Evolutionary conservation across 2,113 vertebrate genomes (phyloP), one percentile per base, ranked within the genome.

Genomic region (Ranitomeya imitator): DNA sequence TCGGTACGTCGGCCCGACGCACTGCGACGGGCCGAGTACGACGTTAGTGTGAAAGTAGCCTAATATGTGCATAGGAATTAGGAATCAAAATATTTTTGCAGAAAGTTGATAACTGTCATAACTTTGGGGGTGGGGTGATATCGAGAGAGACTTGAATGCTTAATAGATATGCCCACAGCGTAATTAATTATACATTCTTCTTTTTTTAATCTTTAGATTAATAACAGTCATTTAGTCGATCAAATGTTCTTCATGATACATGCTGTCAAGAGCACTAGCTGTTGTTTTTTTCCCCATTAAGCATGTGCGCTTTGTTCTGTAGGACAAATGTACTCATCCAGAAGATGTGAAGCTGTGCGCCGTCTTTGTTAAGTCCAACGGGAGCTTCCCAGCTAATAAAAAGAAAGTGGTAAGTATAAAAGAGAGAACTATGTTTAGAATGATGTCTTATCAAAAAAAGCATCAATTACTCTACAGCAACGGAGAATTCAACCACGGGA

Each of bases 281-380:
- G 63, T 6, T 54, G 21, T 67, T n/a, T 7, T 11, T 74, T 31
- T 59, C 52, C 31, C 14, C 21, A 7, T 23, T 45, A 60, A 45
- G 18, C 31, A 52, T 23, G 52, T 52, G 21, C 52, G 21, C 61
- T 86, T 76, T 85, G 79, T 92, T 90, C 91, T 92, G 90, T 95
- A 99, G 97, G 97, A 97, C 94, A 99, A 96, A 94, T 99, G 96
- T 93, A 97, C 97, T 93, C 98, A 99, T 94, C 97, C 98, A 57
- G 98, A 99, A 93, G 98, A 99, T 92, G 96, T 98, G 94, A 98
- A 96, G 93, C 95, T 99, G 92, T 99, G 98, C 95, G 96, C 97
- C 65, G 95, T 98, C 93, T 95, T 98, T 94, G 96, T 97, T 92
- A 99, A 98, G 95, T 96, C 97, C 94, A 99, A 98, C 90, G 98